phyloP scores from a whole-genome alignment of 2,797 vertebrate species.

The Cheirogaleus major region DNA sequence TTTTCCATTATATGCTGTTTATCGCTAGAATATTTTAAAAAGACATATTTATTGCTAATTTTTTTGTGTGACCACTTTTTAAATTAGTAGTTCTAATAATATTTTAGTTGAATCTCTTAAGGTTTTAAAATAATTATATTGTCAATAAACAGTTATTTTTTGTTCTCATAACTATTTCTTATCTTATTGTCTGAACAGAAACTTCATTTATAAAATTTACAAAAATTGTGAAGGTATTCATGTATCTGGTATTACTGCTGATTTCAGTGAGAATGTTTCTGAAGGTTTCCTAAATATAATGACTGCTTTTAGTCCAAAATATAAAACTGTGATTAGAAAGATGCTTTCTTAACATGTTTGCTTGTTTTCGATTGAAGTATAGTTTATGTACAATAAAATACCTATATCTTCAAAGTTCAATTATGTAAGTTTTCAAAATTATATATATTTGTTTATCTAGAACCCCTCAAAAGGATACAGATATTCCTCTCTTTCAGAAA shows the following conservation, averaged over 20 bases:
- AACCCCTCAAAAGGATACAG: background rate
- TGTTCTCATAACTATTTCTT: background rate
- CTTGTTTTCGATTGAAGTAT: background rate
- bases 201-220: background rate
- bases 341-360: background rate
- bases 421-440: background rate
- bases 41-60: background rate
- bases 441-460: background rate
- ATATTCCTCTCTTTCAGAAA: background rate
- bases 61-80: background rate
- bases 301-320: background rate
- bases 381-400: background rate
- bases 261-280: background rate
- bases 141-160: background rate
- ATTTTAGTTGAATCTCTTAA: background rate
- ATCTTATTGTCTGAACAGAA: background rate
- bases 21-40: background rate
- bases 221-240: background rate
- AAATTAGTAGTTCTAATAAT: background rate
- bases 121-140: background rate
- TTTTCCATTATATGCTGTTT: background rate
- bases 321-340: background rate
- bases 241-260: background rate
- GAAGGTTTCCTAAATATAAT: background rate
- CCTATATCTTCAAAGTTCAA: background rate